Evolutionary conservation across 1,140 invertebrate species (phyloP).

Genomic region (Tetraneura akinire): DNA sequence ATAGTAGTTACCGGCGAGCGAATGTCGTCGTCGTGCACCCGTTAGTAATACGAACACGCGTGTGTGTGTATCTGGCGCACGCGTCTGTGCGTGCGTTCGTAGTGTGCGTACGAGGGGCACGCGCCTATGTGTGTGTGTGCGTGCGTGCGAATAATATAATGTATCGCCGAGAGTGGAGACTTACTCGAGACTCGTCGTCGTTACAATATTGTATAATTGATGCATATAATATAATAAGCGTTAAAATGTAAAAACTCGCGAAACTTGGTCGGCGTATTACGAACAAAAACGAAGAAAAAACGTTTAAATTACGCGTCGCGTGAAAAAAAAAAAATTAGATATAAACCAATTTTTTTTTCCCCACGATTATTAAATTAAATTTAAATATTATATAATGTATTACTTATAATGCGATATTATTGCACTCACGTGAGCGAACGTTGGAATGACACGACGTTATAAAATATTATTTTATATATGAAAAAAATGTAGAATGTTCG

Average conservation of each 20-base stretch:
- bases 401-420: no score
- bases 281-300: no score
- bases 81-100: slow-evolving; percentile 22
- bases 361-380: no score
- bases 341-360: no score
- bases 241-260: neutral
- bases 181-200: neutral
- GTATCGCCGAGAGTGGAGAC: no score
- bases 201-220: neutral
- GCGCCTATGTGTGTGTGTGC: neutral
- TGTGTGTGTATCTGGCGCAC: neutral
- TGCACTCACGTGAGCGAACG: no score
- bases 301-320: neutral
- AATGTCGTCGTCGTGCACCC: slow-evolving; percentile 1
- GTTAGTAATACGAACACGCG: neutral
- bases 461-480: no score
- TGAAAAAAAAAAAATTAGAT: neutral
- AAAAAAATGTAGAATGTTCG: neutral
- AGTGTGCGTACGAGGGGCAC: no score
- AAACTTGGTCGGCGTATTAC: no score
- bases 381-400: no score
- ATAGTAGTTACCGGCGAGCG: slow-evolving; percentile 30
- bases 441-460: no score
- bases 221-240: neutral
- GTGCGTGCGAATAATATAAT: no score